Conservation (phyloP, 2,888 invertebrate species). For the Drosophila nigritarsus region DNA sequence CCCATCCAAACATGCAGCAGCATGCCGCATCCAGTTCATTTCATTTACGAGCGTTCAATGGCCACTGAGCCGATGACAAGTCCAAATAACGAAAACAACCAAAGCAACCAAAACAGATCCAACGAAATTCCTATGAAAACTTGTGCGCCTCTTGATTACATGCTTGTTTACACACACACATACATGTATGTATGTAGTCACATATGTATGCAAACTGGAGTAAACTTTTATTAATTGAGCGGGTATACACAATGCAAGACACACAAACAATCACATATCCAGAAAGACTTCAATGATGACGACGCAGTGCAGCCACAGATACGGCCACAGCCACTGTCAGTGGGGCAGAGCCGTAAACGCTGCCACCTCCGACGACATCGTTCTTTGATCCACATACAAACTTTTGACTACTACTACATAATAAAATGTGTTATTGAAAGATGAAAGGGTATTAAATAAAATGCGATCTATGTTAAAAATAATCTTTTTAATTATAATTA, state of each 20-base stretch:
- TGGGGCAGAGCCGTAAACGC: slow-evolving; percentile 4
- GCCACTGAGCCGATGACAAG: slow-evolving; percentile 53
- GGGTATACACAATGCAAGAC: slow-evolving; percentile 7
- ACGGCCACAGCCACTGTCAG: slow-evolving; percentile 10
- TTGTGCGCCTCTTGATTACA: slow-evolving; percentile 56
- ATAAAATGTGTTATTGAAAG: neutral
- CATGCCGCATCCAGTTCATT: slow-evolving; percentile 31
- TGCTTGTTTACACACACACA: slow-evolving; percentile 28
- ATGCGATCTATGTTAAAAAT: neutral
- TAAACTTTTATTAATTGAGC: slow-evolving; percentile 73
- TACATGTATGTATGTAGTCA: neutral
- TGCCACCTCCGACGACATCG: slow-evolving; percentile 38
- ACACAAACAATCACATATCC: slow-evolving; percentile 2
- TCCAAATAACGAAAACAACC: slow-evolving; percentile 48
- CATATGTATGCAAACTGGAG: slow-evolving; percentile 59
- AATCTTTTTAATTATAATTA: neutral
- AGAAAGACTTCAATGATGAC: slow-evolving; percentile 43
- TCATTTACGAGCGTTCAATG: slow-evolving; percentile 40
- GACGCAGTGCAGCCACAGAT: slow-evolving; percentile 27
- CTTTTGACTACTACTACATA: neutral
- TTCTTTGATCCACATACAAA: slow-evolving; percentile 14
- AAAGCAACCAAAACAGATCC: slow-evolving; percentile 46
- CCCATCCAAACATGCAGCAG: slow-evolving; percentile 17
- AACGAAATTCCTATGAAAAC: slow-evolving; percentile 61
- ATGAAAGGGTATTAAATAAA: neutral